Conservation (phyloP, 2,113 vertebrate species). For the Cyprinodon brontotheroides region DNA sequence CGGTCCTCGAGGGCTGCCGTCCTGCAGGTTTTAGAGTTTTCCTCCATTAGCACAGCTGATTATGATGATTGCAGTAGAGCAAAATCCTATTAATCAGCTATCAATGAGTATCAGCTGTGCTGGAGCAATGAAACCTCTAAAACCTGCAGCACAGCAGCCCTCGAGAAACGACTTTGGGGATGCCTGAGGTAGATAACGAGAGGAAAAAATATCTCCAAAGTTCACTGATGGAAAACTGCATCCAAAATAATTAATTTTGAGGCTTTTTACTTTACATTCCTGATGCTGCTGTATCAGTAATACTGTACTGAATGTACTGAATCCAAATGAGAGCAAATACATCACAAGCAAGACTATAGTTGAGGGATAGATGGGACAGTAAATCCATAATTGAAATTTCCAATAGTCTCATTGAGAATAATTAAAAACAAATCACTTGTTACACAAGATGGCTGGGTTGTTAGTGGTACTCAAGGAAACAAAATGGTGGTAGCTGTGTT, state of each 20-base stretch:
- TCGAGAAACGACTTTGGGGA: too few species aligned
- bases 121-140: too few species aligned
- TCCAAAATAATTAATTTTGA: neutral
- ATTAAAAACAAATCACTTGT: conserved; percentile 16
- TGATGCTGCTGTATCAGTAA: too few species aligned
- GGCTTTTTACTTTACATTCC: neutral
- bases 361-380: neutral
- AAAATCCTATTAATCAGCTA: too few species aligned
- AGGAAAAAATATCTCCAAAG: neutral
- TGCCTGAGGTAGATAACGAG: neutral
- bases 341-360: neutral
- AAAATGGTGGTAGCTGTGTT: conserved; percentile 62
- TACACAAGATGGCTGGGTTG: conserved; percentile 64
- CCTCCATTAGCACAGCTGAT: too few species aligned
- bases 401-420: conserved; percentile 24
- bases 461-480: conserved; percentile 46
- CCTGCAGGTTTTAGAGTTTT: too few species aligned
- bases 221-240: neutral
- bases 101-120: too few species aligned
- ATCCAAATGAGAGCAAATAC: neutral
- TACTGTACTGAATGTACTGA: neutral
- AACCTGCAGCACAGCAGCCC: too few species aligned
- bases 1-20: too few species aligned
- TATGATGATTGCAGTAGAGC: too few species aligned
- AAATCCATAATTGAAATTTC: neutral